These are phyloP conservation scores for Sphaeramia orbicularis DNA, from an alignment of 2,797 vertebrate species.

Conservation along the genomic window DNA sequence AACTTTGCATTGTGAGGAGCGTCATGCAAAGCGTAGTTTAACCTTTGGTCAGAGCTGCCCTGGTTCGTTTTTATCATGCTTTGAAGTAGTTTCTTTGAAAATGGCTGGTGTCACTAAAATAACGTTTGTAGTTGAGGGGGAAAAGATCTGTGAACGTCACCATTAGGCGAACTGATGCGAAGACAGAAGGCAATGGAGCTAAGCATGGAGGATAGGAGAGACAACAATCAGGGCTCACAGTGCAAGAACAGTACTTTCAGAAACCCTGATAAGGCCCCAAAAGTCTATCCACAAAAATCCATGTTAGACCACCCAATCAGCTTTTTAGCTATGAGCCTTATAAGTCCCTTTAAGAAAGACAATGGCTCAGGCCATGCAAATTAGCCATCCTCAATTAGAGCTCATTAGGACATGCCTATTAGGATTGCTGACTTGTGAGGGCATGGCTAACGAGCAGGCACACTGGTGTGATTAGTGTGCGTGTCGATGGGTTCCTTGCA, in stretches of 20 bases:
- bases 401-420: slow-evolving; percentile 83
- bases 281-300: slow-evolving; percentile 36
- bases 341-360: slow-evolving; percentile 72
- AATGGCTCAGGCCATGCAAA: slow-evolving; percentile 74
- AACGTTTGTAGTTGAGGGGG: slow-evolving; percentile 34
- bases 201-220: slow-evolving; percentile 17
- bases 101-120: slow-evolving; percentile 67
- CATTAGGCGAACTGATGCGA: slow-evolving; percentile 33
- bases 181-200: slow-evolving; percentile 22
- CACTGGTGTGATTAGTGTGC: slow-evolving; percentile 62
- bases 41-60: slow-evolving; percentile 81
- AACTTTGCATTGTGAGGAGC: slow-evolving; percentile 68
- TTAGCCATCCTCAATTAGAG: slow-evolving; percentile 78
- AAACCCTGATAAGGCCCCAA: slow-evolving; percentile 19
- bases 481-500: slow-evolving; percentile 63
- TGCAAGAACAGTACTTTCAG: slow-evolving; percentile 25
- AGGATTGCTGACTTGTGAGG: slow-evolving; percentile 75
- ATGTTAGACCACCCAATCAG: slow-evolving; percentile 59
- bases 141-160: slow-evolving; percentile 27
- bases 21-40: slow-evolving; percentile 69
- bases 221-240: slow-evolving; percentile 26
- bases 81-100: slow-evolving; percentile 80
- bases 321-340: slow-evolving; percentile 63
- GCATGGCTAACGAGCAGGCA: slow-evolving; percentile 70
- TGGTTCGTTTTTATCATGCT: slow-evolving; percentile 75